Evolutionary conservation across 2,113 vertebrate species (phyloP).

Genomic region (Edolisoma coerulescens): DNA sequence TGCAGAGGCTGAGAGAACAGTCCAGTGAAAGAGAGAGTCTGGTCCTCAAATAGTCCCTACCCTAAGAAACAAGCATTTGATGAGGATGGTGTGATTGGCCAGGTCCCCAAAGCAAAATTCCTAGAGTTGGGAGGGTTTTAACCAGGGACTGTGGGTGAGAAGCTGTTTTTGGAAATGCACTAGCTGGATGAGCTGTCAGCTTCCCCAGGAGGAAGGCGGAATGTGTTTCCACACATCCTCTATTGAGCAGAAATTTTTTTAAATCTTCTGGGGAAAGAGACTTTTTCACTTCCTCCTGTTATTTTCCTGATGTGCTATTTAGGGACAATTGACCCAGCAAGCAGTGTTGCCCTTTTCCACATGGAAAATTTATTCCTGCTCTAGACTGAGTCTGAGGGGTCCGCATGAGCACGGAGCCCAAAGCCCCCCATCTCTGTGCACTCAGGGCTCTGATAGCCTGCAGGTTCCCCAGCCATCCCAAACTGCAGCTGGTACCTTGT

Average conservation of each 20-base stretch:
- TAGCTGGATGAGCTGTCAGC: neutral
- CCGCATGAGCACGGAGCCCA: neutral
- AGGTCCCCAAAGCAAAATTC: neutral
- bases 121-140: neutral
- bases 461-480: neutral
- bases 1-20: neutral
- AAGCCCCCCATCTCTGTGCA: neutral
- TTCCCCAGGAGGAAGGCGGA: neutral
- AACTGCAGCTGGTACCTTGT: neutral
- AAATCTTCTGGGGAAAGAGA: fast-evolving
- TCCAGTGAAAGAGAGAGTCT: neutral
- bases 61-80: neutral
- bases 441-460: neutral
- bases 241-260: neutral
- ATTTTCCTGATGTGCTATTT: neutral
- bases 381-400: neutral
- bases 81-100: neutral
- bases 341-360: neutral
- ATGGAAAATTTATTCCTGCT: neutral
- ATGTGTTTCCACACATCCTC: neutral
- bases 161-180: neutral
- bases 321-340: fast-evolving
- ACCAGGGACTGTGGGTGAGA: neutral
- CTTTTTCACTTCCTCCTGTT: neutral
- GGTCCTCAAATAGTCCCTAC: neutral